Conservation (phyloP, 1,140 invertebrate species). For the Gonatopus flavifemur region DNA sequence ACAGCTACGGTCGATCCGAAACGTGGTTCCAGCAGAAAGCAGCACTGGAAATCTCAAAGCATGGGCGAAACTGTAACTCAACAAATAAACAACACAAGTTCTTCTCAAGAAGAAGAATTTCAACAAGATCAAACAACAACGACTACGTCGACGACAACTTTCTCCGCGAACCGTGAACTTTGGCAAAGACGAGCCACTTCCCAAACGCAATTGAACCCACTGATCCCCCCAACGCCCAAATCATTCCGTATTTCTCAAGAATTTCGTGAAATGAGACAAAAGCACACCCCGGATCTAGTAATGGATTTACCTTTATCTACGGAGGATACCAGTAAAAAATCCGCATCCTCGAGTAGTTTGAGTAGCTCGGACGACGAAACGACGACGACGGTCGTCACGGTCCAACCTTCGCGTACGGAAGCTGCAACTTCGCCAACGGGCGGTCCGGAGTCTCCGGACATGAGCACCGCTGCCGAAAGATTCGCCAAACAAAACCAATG, state of each 20-base stretch:
- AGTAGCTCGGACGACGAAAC: slow-evolving; percentile 52
- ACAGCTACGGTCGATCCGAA: slow-evolving; percentile 29
- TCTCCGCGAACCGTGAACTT: slow-evolving; percentile 61
- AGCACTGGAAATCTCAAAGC: slow-evolving; percentile 59
- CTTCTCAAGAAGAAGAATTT: slow-evolving; percentile 19
- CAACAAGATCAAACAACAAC: slow-evolving; percentile 22
- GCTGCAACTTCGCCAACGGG: slow-evolving; percentile 41
- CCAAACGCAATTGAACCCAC: slow-evolving; percentile 53
- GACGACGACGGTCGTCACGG: slow-evolving; percentile 14
- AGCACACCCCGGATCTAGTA: slow-evolving; percentile 84
- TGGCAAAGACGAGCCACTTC: slow-evolving; percentile 66
- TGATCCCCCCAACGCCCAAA: slow-evolving; percentile 39
- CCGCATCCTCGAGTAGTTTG: slow-evolving; percentile 50
- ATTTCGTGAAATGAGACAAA: slow-evolving; percentile 61
- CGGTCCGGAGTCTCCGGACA: slow-evolving; percentile 67
- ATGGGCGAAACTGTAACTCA: slow-evolving; percentile 40
- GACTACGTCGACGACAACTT: too few relatives aligned
- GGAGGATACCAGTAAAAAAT: slow-evolving; percentile 57
- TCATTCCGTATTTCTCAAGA: slow-evolving; percentile 47
- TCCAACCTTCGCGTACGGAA: slow-evolving; percentile 21
- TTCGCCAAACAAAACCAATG: slow-evolving; percentile 81
- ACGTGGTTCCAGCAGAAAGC: slow-evolving; percentile 39
- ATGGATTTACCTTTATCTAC: slow-evolving; percentile 75
- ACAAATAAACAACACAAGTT: slow-evolving; percentile 7
- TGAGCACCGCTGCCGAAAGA: slow-evolving; percentile 72